Conservation (phyloP, 2,888 invertebrate genomes). For the Athripsodes cinereus region DNA sequence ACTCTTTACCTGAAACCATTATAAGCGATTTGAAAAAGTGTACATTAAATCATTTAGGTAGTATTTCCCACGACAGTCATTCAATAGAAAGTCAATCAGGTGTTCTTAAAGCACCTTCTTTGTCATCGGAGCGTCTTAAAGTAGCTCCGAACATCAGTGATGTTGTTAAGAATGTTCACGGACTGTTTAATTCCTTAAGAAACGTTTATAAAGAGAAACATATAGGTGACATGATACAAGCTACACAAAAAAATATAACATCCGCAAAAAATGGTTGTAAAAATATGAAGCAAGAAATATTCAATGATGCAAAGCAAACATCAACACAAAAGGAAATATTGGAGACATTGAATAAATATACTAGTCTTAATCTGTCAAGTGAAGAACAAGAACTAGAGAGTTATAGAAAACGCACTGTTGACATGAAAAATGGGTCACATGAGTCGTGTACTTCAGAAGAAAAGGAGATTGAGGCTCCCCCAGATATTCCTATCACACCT, state of each 20-base stretch:
- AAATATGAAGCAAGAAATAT: slow-evolving; percentile 8
- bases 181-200: slow-evolving; percentile 46
- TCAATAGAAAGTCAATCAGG: neutral
- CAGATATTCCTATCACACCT: too few species aligned
- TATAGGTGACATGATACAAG: slow-evolving; percentile 22
- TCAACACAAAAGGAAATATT: slow-evolving; percentile 5
- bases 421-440: neutral
- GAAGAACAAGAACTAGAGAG: slow-evolving; percentile 17
- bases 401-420: neutral
- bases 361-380: slow-evolving; percentile 21
- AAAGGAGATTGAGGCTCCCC: neutral
- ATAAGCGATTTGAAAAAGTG: neutral
- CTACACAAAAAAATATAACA: slow-evolving; percentile 24
- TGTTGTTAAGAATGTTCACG: slow-evolving; percentile 47
- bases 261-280: slow-evolving; percentile 20
- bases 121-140: slow-evolving; percentile 15
- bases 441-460: slow-evolving; percentile 8
- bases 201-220: slow-evolving; percentile 37
- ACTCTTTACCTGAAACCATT: neutral
- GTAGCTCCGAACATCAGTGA: slow-evolving; percentile 20
- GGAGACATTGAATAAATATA: slow-evolving; percentile 23
- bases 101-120: neutral
- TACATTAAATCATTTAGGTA: too few species aligned
- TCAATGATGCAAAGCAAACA: neutral
- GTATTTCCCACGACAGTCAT: too few species aligned